Evolutionary conservation across 2,888 invertebrate genomes (phyloP).

Genomic region (Lepidonotus clava): DNA sequence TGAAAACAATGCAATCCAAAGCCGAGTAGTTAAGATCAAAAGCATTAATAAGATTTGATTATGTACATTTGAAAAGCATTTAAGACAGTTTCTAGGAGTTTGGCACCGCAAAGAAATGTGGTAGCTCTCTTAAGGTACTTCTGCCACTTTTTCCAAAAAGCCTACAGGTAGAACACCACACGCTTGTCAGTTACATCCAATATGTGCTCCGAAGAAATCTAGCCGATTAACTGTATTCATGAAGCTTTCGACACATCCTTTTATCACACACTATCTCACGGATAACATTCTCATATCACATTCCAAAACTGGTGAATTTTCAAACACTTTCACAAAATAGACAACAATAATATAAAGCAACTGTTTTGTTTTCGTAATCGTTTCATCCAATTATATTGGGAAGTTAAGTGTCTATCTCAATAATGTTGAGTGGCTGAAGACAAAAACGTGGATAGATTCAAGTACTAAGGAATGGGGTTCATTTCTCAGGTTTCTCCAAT

Average conservation of each 20-base stretch:
- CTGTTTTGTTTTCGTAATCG: background rate
- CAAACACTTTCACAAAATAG: background rate
- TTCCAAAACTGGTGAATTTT: background rate
- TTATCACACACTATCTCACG: background rate
- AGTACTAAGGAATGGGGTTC: background rate
- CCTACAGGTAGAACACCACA: background rate
- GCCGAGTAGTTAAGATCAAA: too few species aligned
- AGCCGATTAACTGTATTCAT: too few species aligned
- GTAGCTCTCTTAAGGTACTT: too few species aligned
- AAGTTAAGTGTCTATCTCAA: background rate
- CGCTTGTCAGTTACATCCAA: background rate
- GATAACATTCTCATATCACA: background rate
- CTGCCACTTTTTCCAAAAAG: too few species aligned
- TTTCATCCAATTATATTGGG: background rate
- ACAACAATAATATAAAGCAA: background rate
- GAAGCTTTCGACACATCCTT: background rate
- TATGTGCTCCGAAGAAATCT: background rate
- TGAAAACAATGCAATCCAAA: too few species aligned
- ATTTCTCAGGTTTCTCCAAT: too few species aligned
- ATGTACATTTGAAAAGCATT: too few species aligned
- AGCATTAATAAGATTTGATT: too few species aligned
- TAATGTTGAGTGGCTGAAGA: background rate
- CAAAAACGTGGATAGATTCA: background rate
- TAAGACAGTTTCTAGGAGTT: too few species aligned
- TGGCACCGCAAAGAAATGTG: too few species aligned